These are phyloP conservation scores for Leiothrix lutea DNA, from an alignment of 2,113 vertebrate genomes.

Conservation along the genomic window DNA sequence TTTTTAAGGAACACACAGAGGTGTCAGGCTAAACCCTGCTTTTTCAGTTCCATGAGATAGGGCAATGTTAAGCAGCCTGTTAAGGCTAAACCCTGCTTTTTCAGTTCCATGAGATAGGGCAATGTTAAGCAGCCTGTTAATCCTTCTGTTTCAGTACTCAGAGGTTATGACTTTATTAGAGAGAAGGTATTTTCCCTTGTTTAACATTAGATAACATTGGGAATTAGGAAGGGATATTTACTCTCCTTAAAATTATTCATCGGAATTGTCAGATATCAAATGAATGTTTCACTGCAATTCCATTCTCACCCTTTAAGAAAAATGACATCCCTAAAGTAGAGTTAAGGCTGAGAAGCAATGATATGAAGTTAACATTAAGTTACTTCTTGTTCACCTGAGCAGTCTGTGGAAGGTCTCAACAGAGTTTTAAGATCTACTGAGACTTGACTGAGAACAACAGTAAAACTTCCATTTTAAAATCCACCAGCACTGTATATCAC, in stretches of 20 bases:
- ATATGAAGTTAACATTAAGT: neutral
- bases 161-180: neutral
- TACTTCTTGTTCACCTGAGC: neutral
- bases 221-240: neutral
- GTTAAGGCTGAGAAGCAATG: neutral
- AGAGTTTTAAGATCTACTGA: neutral
- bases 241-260: neutral
- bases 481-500: neutral
- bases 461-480: neutral
- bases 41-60: neutral
- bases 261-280: neutral
- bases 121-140: neutral
- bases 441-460: neutral
- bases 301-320: neutral
- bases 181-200: neutral
- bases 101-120: neutral
- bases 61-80: neutral
- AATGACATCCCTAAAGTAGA: neutral
- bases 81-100: rapidly evolving
- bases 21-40: rapidly evolving
- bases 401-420: neutral
- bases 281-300: neutral
- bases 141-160: neutral
- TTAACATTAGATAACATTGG: neutral
- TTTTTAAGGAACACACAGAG: neutral